Percentiles rank a stretch among this genome's conserved stretches.
Conservation (phyloP, 2,888 invertebrate species). For the Drosophila ustulata region DNA sequence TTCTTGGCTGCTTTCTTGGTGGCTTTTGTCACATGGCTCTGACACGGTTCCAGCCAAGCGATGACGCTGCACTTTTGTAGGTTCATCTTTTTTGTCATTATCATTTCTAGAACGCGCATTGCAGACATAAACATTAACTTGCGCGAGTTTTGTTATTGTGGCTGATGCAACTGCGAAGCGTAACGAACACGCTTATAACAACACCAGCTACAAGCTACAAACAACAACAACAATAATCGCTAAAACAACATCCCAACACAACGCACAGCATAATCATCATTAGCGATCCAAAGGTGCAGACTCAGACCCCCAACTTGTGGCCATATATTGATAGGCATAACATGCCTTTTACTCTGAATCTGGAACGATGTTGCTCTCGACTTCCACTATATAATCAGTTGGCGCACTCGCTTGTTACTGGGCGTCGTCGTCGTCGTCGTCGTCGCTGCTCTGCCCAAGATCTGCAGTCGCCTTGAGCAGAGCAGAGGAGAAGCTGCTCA, state of each 20-base stretch:
- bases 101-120: conserved; percentile 73
- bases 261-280: conserved; percentile 67
- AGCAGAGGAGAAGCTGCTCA: conserved; percentile 15
- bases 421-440: conserved; percentile 5
- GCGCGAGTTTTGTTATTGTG: conserved; percentile 28
- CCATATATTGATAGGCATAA: conserved; percentile 51
- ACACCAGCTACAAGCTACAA: conserved; percentile 36
- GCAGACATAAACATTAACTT: conserved; percentile 70
- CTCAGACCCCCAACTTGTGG: neutral
- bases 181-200: conserved; percentile 77
- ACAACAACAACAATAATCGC: conserved; percentile 43
- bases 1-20: conserved; percentile 51
- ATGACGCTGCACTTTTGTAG: conserved; percentile 68
- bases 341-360: conserved; percentile 23
- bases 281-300: conserved; percentile 52
- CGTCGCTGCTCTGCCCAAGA: neutral
- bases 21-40: conserved; percentile 53
- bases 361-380: conserved; percentile 24
- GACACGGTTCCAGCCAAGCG: conserved; percentile 56
- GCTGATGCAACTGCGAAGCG: conserved; percentile 78
- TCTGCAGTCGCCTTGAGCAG: conserved; percentile 5
- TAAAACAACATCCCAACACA: conserved; percentile 55
- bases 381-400: conserved; percentile 63
- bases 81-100: conserved; percentile 65
- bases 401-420: conserved; percentile 65